phyloP scores from a whole-genome alignment of 1,140 invertebrate genomes.

The Nautilus pompilius region DNA sequence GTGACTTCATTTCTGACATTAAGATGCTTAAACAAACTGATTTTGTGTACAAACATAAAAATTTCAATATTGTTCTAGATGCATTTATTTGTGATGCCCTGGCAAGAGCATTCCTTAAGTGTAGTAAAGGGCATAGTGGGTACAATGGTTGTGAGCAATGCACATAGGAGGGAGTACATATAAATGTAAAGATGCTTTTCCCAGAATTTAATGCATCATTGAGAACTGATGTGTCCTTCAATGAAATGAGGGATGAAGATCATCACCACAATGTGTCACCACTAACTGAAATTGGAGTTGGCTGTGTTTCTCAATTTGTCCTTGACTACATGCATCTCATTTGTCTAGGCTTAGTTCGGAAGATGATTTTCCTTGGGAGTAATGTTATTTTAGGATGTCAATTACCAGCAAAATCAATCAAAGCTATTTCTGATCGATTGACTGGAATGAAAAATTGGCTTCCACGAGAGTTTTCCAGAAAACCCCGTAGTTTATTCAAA shows the following conservation, averaged over 20 bases:
- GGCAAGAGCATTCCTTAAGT: constrained; percentile 50
- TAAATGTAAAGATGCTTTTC: constrained; percentile 20
- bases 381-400: no score
- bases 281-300: constrained; percentile 30
- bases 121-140: constrained; percentile 37
- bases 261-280: constrained; percentile 37
- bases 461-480: constrained; percentile 52
- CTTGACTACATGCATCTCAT: constrained; percentile 55
- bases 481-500: constrained; percentile 47
- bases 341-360: constrained; percentile 51
- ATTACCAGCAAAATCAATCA: constrained; percentile 4
- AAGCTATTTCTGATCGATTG: constrained; percentile 16
- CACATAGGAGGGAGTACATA: constrained; percentile 15
- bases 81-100: constrained; percentile 50
- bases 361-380: constrained; percentile 40
- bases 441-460: constrained; percentile 12
- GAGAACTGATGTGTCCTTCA: constrained; percentile 26
- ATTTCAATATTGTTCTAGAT: constrained; percentile 21
- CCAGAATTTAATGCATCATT: constrained; percentile 17
- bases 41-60: constrained; percentile 11
- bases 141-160: constrained; percentile 29
- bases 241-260: constrained; percentile 32
- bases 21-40: constrained; percentile 1
- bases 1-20: constrained; percentile 33
- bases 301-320: constrained; percentile 43